Evolutionary conservation across 2,113 vertebrate species (phyloP).

Genomic region (Sus scrofa): T2T-Sscrofa CM000826.6:101528501-101529000

Average conservation of each 20-base stretch:
- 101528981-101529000: slow-evolving; percentile 54
- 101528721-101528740: background rate
- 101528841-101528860: slow-evolving; percentile 20
- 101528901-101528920: slow-evolving; percentile 24
- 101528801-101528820: background rate
- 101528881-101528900: slow-evolving; percentile 39
- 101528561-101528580: slow-evolving; percentile 18
- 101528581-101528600: background rate
- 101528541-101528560: background rate
- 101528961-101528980: background rate
- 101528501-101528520: slow-evolving; percentile 26
- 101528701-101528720: slow-evolving; percentile 31
- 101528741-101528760: slow-evolving; percentile 57
- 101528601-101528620: background rate
- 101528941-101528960: slow-evolving; percentile 25
- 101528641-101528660: background rate
- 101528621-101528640: background rate
- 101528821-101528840: background rate
- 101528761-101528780: slow-evolving; percentile 41
- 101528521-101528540: background rate
- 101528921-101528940: slow-evolving; percentile 20
- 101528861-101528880: slow-evolving; percentile 26
- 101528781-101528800: slow-evolving; percentile 16
- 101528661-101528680: slow-evolving; percentile 21
- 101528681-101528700: slow-evolving; percentile 36